Conservation (phyloP, 2,888 invertebrate species). For the Cephus sareptanus region DNA sequence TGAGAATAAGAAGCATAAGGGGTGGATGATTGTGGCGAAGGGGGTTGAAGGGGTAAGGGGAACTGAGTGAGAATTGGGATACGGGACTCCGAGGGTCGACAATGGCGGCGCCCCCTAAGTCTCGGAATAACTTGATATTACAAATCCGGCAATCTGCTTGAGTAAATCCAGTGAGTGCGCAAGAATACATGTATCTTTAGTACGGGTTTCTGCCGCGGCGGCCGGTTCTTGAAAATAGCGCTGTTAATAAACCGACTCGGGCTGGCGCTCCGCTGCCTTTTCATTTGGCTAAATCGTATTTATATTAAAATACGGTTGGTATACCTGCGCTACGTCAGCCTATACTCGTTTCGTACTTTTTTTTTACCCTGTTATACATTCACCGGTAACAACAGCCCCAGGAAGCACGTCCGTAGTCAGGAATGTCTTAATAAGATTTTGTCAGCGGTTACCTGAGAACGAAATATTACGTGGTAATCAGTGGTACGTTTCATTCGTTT, state of each 20-base stretch:
- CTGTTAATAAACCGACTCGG: constrained; percentile 28
- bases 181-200: background rate
- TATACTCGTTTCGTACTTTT: background rate
- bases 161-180: constrained; percentile 26
- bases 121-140: constrained; percentile 35
- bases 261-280: background rate
- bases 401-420: background rate
- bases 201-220: constrained; percentile 1
- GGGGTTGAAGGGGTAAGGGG: background rate
- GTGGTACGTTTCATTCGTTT: background rate
- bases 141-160: constrained; percentile 38
- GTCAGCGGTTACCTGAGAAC: background rate
- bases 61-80: background rate
- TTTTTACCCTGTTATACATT: background rate
- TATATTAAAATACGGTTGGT: constrained; percentile 15
- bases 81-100: constrained; percentile 2
- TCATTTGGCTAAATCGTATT: constrained; percentile 19
- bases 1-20: background rate
- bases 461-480: background rate
- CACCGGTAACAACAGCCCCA: background rate
- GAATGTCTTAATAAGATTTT: background rate
- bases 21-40: background rate
- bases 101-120: constrained; percentile 10
- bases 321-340: background rate
- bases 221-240: constrained; percentile 15